Evolutionary conservation across 2,797 vertebrate species (phyloP).

Genomic region (Enteromius radiatus): DNA sequence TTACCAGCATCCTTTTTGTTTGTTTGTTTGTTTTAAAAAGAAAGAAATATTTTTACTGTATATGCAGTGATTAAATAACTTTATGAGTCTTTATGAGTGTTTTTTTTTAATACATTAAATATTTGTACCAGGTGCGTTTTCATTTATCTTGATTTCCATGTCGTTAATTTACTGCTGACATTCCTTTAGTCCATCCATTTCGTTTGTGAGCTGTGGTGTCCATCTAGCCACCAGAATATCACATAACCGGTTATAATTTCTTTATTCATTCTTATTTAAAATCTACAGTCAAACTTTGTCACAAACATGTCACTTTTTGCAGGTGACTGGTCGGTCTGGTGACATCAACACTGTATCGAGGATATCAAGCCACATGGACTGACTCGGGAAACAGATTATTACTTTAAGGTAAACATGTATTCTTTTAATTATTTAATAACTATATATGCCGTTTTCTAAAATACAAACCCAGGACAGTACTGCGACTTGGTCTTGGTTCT

Average conservation of each 20-base stretch:
- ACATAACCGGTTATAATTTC: background rate
- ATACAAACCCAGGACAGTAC: background rate
- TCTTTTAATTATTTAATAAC: background rate
- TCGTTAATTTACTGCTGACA: background rate
- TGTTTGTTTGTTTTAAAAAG: background rate
- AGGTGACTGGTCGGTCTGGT: background rate
- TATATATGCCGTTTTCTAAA: background rate
- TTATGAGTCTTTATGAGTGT: background rate
- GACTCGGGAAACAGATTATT: background rate
- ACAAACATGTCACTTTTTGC: background rate
- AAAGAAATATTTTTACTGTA: background rate
- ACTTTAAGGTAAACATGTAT: background rate
- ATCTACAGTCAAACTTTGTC: background rate
- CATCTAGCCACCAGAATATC: conserved; percentile 1
- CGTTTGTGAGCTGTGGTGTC: background rate
- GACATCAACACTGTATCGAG: background rate
- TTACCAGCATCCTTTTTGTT: background rate
- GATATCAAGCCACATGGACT: background rate
- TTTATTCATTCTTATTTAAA: background rate
- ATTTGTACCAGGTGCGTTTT: background rate
- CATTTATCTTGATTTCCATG: conserved; percentile 11
- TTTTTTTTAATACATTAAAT: background rate
- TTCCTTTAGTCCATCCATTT: background rate
- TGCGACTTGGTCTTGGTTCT: background rate
- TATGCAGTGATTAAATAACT: background rate